Conservation (phyloP, 2,113 vertebrate species). For the Nymphicus hollandicus region DNA sequence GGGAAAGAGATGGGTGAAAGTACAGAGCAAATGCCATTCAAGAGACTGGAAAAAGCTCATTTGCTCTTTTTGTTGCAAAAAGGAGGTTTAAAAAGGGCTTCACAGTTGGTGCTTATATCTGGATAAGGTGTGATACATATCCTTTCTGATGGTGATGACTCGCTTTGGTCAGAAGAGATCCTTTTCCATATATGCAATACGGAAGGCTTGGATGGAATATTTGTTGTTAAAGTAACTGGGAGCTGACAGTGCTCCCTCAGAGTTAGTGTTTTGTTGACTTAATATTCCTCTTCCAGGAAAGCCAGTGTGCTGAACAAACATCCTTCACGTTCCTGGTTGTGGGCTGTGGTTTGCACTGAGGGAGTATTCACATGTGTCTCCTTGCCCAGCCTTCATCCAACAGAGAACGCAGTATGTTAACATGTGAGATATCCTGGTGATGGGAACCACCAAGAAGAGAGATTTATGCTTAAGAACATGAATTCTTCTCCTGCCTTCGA, state of each 20-base stretch:
- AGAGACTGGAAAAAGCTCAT: not conserved
- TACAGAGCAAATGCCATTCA: not conserved
- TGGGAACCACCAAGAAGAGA: not conserved
- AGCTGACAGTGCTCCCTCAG: not conserved
- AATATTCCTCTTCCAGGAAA: not conserved
- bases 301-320: accelerated
- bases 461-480: not conserved
- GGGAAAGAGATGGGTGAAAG: not conserved
- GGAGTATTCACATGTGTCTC: not conserved
- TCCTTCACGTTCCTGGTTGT: not conserved
- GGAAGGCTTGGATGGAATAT: not conserved
- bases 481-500: not conserved
- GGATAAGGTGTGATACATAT: not conserved
- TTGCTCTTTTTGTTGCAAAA: not conserved
- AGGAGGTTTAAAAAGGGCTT: not conserved
- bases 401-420: not conserved
- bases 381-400: not conserved
- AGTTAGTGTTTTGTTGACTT: not conserved
- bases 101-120: not conserved
- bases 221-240: not conserved
- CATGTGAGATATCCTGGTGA: not conserved
- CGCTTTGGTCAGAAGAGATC: not conserved
- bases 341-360: not conserved
- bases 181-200: not conserved
- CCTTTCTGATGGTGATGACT: not conserved